Evolutionary conservation across 2,888 invertebrate species (phyloP).

Genomic region (Scaptomyza caliginosa): DNA sequence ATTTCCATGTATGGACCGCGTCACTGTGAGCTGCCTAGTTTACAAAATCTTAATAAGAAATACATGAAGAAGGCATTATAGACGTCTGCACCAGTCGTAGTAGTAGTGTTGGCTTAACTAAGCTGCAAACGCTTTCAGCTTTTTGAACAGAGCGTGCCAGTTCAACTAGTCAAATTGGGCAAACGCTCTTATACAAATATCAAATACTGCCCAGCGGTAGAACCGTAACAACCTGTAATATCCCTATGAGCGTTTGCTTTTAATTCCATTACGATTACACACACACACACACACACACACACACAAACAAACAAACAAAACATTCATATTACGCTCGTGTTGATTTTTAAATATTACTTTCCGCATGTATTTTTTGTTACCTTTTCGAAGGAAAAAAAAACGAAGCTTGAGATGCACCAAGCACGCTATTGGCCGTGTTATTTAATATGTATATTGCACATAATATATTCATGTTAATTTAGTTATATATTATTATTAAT

Average conservation of each 20-base stretch:
- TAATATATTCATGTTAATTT: conserved; percentile 46
- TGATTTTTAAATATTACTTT: conserved; percentile 80
- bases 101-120: conserved; percentile 50
- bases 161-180: conserved; percentile 67
- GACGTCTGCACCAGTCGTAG: conserved; percentile 74
- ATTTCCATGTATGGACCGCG: conserved; percentile 88
- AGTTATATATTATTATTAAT: conserved; percentile 32
- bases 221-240: conserved; percentile 26
- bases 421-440: conserved; percentile 12
- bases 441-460: conserved; percentile 30
- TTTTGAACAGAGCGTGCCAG: conserved; percentile 35
- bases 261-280: conserved; percentile 69
- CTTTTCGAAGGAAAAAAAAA: conserved; percentile 31
- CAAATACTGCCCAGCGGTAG: conserved; percentile 50
- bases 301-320: conserved; percentile 23
- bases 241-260: conserved; percentile 53
- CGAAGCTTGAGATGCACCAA: conserved; percentile 5
- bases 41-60: conserved; percentile 83
- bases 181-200: conserved; percentile 41
- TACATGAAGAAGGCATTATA: conserved; percentile 84
- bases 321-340: conserved; percentile 68
- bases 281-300: conserved; percentile 17
- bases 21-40: conserved; percentile 82
- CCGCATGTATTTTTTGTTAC: conserved; percentile 71
- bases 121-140: conserved; percentile 34